These are phyloP conservation scores for Neosalanx taihuensis DNA, from an alignment of 2,797 vertebrate genomes.

Conservation along the genomic window DNA sequence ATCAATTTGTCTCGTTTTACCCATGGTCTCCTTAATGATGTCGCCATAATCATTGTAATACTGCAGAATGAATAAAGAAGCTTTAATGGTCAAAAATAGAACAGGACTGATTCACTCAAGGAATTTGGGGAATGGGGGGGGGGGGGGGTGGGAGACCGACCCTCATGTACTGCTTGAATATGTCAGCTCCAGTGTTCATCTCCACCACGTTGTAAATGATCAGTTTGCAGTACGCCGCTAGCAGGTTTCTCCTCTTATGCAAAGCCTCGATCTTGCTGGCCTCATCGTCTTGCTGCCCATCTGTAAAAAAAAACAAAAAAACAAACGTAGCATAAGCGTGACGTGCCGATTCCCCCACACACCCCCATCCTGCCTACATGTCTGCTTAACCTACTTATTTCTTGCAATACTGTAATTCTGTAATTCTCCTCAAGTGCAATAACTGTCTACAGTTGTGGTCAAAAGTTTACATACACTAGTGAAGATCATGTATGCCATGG, in stretches of 20 bases:
- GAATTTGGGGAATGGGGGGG: not conserved
- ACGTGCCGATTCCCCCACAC: too few species aligned
- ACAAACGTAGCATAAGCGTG: too few species aligned
- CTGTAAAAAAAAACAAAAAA: constrained; percentile 1
- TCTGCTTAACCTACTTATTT: too few species aligned
- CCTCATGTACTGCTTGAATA: constrained; percentile 99
- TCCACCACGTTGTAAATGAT: constrained; percentile 99
- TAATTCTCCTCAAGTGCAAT: too few species aligned
- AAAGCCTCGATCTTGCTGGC: constrained; percentile 98
- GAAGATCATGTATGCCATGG: too few species aligned
- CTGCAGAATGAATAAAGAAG: constrained; percentile 56
- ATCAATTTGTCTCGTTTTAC: constrained; percentile 98
- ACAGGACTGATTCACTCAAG: not conserved
- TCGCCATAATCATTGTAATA: constrained; percentile 99
- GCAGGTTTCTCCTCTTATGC: constrained; percentile 97
- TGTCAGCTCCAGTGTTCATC: constrained; percentile 97
- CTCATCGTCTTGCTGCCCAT: constrained; percentile 93
- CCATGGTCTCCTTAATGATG: constrained; percentile 99
- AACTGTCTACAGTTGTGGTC: too few species aligned
- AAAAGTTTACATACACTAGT: too few species aligned
- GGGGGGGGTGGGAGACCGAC: constrained; percentile 58
- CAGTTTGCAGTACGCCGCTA: constrained; percentile 97
- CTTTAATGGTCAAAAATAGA: not conserved
- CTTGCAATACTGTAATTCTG: too few species aligned
- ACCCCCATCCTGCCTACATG: too few species aligned